These are phyloP conservation scores for Microdon myrmicae DNA, from an alignment of 2,888 invertebrate species.

Conservation along the genomic window DNA sequence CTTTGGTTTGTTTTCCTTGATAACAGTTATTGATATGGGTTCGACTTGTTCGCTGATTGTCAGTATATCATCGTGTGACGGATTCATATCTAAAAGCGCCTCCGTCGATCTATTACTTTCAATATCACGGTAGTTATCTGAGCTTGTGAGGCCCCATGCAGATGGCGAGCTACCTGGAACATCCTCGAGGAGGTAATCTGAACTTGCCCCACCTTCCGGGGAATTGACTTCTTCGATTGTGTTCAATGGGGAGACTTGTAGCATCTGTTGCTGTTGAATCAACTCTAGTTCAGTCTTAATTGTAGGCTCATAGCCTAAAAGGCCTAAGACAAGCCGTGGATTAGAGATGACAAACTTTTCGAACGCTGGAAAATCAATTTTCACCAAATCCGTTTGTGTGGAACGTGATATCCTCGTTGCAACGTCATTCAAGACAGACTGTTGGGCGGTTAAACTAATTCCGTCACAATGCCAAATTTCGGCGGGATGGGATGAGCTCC, in stretches of 20 bases:
- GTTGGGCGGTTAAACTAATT: conserved; percentile 44
- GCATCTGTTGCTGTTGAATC: conserved; percentile 63
- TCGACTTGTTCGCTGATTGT: conserved; percentile 42
- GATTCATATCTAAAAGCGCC: conserved; percentile 56
- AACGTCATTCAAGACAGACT: conserved; percentile 1
- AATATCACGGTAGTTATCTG: conserved; percentile 58
- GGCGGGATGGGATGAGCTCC: conserved; percentile 86
- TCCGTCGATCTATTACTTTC: conserved; percentile 63
- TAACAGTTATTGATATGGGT: conserved; percentile 24
- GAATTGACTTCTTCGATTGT: conserved; percentile 64
- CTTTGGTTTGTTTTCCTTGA: conserved; percentile 40
- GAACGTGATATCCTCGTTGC: conserved; percentile 54
- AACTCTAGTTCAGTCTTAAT: conserved; percentile 63
- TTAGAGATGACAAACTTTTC: conserved; percentile 73
- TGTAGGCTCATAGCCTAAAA: conserved; percentile 78
- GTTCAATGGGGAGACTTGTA: conserved; percentile 62
- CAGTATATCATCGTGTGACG: conserved; percentile 36
- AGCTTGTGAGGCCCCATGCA: conserved; percentile 59
- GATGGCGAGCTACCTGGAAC: conserved; percentile 54
- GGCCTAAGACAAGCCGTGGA: conserved; percentile 77
- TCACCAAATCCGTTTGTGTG: conserved; percentile 63
- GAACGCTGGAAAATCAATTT: conserved; percentile 64
- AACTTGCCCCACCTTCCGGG: conserved; percentile 55
- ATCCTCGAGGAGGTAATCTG: conserved; percentile 57
- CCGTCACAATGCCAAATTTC: conserved; percentile 83